phyloP scores from a whole-genome alignment of 2,888 invertebrate genomes.

The Lepas anatifera region DNA sequence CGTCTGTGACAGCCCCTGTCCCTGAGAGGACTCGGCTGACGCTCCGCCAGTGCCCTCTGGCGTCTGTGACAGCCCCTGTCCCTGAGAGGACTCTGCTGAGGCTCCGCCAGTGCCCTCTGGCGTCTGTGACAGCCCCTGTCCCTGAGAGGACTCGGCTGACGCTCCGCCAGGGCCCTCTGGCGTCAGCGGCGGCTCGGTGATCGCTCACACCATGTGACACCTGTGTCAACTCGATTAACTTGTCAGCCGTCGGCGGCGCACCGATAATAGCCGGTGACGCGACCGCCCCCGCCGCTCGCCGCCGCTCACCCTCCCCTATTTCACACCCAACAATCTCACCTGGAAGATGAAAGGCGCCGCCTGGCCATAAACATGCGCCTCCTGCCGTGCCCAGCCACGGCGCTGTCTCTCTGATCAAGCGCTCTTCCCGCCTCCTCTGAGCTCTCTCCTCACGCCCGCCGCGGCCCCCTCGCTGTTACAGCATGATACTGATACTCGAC shows the following conservation, averaged over 20 bases:
- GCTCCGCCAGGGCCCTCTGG: no score
- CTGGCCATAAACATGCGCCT: slow-evolving; percentile 3
- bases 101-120: no score
- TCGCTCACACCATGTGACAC: slow-evolving; percentile 5
- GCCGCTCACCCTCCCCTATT: slow-evolving; percentile 2
- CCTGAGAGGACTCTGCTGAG: no score
- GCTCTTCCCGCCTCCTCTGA: background rate
- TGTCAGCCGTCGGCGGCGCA: background rate
- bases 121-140: no score
- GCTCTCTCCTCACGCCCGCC: background rate
- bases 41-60: no score
- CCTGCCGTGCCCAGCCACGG: background rate
- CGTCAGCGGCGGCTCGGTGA: no score
- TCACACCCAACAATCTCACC: slow-evolving; percentile 12
- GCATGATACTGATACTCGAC: no score
- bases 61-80: no score
- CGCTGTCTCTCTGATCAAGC: background rate
- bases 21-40: no score
- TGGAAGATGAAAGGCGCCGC: slow-evolving; percentile 1
- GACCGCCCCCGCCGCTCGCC: background rate
- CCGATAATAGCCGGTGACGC: slow-evolving; percentile 5
- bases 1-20: no score
- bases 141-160: no score
- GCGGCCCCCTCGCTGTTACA: background rate
- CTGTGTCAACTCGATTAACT: slow-evolving; percentile 11